Evolutionary conservation across 2,113 vertebrate species (phyloP).

Genomic region (Sphaerodactylus townsendi): DNA sequence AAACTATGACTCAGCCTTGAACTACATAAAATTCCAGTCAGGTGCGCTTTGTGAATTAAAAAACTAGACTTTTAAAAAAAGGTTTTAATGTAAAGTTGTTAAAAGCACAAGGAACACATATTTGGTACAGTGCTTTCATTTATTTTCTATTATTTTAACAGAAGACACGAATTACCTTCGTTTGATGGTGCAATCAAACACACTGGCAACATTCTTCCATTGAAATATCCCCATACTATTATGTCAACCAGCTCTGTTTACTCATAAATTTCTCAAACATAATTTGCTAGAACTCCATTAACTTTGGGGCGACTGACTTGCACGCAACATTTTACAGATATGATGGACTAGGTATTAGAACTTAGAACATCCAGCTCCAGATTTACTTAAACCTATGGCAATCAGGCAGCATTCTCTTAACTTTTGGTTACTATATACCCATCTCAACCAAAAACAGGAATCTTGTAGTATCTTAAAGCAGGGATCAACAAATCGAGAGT

Average conservation of each 20-base stretch:
- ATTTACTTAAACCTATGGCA: not conserved
- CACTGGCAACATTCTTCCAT: not conserved
- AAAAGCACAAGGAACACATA: not conserved
- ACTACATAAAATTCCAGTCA: not conserved
- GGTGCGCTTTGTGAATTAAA: not conserved
- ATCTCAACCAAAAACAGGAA: not conserved
- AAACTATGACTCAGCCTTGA: not conserved
- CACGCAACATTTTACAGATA: not conserved
- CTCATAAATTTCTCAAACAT: not conserved
- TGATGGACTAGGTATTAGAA: not conserved
- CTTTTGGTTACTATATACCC: not conserved
- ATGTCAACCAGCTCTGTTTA: not conserved
- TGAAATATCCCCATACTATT: not conserved
- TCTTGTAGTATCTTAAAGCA: no score
- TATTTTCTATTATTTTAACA: not conserved
- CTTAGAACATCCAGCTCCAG: not conserved
- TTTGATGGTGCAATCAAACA: constrained; percentile 6
- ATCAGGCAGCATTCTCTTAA: not conserved
- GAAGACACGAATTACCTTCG: not conserved
- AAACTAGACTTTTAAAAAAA: rapidly evolving
- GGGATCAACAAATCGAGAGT: no score
- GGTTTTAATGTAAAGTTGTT: not conserved
- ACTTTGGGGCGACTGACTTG: not conserved
- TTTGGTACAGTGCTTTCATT: not conserved
- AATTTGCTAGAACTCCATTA: not conserved